Evolutionary conservation across 53 echinoderm and acorn worm species (phyloP).

Genomic region (Arbacia lixula): DNA sequence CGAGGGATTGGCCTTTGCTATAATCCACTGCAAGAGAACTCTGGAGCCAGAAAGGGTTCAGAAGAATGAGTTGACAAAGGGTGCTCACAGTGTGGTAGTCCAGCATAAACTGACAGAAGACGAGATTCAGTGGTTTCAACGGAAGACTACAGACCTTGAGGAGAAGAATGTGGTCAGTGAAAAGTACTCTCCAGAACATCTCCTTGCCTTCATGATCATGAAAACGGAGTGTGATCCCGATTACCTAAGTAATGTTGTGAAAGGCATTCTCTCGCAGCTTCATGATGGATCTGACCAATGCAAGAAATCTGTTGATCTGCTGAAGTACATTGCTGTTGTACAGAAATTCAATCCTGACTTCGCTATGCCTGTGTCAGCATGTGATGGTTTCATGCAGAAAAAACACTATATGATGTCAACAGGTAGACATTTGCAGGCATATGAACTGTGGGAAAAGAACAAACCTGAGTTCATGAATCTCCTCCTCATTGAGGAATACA

Average conservation of each 20-base stretch:
- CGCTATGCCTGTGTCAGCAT: slow-evolving; percentile 74
- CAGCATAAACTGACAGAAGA: slow-evolving; percentile 10
- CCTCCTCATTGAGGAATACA: slow-evolving; percentile 21
- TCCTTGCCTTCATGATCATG: slow-evolving; percentile 71
- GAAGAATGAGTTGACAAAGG: too few relatives aligned
- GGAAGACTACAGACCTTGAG: slow-evolving; percentile 55
- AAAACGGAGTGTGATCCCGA: slow-evolving; percentile 55
- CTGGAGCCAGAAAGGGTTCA: background rate
- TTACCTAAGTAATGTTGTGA: slow-evolving; percentile 49
- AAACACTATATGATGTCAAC: background rate
- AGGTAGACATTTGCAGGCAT: background rate
- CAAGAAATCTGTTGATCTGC: slow-evolving; percentile 27
- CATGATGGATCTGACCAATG: background rate
- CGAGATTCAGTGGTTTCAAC: slow-evolving; percentile 50
- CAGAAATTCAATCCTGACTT: slow-evolving; percentile 56
- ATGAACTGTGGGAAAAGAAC: background rate
- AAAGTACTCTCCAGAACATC: slow-evolving; percentile 41
- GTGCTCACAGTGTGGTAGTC: slow-evolving; percentile 4
- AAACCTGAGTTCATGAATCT: slow-evolving; percentile 1
- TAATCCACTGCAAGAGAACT: slow-evolving; percentile 57
- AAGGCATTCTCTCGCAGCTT: background rate
- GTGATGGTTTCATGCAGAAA: slow-evolving; percentile 73
- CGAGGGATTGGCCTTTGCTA: slow-evolving; percentile 32
- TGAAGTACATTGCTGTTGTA: slow-evolving; percentile 72
- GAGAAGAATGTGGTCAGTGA: slow-evolving; percentile 24